Conservation (phyloP, 2,113 vertebrate species). For the Lathamus discolor region DNA sequence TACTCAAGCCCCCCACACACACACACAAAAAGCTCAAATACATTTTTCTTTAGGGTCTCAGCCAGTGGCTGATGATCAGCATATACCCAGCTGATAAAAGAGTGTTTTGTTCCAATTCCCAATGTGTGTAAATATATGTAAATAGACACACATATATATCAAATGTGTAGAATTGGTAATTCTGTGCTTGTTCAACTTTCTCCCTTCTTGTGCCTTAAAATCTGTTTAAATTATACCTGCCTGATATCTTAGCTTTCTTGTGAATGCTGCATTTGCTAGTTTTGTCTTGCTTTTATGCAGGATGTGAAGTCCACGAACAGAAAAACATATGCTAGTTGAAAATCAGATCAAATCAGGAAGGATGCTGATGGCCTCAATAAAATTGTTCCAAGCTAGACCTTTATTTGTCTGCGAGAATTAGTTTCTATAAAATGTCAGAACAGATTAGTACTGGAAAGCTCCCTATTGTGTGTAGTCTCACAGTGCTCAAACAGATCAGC, state of each 20-base stretch:
- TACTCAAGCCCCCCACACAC: background rate
- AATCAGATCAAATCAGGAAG: slow-evolving; percentile 39
- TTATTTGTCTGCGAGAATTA: slow-evolving; percentile 51
- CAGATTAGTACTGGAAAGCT: slow-evolving; percentile 37
- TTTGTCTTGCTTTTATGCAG: slow-evolving; percentile 43
- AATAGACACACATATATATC: background rate
- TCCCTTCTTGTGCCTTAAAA: slow-evolving; percentile 15
- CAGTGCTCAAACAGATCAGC: slow-evolving; percentile 17
- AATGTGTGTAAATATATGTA: background rate
- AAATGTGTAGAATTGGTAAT: slow-evolving; percentile 23
- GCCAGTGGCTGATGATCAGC: background rate
- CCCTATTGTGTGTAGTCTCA: background rate
- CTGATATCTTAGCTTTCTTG: slow-evolving; percentile 9
- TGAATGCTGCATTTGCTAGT: slow-evolving; percentile 44
- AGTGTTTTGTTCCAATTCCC: background rate
- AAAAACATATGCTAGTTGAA: slow-evolving; percentile 15
- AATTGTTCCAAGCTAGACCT: slow-evolving; percentile 44
- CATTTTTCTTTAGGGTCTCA: background rate
- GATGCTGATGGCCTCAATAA: slow-evolving; percentile 32
- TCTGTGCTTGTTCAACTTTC: slow-evolving; percentile 20
- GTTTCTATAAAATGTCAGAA: slow-evolving; percentile 49
- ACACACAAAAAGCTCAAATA: background rate
- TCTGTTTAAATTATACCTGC: slow-evolving; percentile 31
- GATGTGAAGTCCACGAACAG: slow-evolving; percentile 28
- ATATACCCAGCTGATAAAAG: background rate